These are phyloP conservation scores for Halocynthia aurantium DNA, from an alignment of 23 tunicate genomes.

Conservation along the genomic window DNA sequence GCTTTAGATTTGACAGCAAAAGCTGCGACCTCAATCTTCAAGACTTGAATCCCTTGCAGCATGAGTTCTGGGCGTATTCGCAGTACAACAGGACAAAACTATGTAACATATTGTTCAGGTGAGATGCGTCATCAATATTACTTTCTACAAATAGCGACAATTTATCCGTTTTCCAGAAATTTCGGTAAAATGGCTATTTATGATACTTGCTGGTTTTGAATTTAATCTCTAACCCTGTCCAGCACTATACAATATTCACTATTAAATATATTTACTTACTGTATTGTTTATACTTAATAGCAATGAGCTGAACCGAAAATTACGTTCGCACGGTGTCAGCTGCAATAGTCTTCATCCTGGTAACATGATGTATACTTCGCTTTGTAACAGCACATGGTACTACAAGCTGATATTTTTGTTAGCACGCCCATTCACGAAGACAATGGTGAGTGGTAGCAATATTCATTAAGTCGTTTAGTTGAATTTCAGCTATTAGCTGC, in stretches of 20 bases:
- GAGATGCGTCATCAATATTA: background rate
- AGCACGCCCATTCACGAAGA: conserved; percentile 80
- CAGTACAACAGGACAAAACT: conserved; percentile 88
- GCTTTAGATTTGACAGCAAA: conserved; percentile 12
- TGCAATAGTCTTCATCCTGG: conserved; percentile 87
- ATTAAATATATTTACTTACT: too few species aligned
- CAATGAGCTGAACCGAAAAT: conserved; percentile 74
- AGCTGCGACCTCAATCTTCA: conserved; percentile 3
- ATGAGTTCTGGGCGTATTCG: conserved; percentile 57
- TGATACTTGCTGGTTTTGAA: too few species aligned
- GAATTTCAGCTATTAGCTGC: too few species aligned
- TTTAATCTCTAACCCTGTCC: too few species aligned
- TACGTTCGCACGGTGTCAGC: conserved; percentile 50
- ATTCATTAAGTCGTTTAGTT: too few species aligned
- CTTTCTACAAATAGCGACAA: background rate
- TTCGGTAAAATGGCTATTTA: too few species aligned
- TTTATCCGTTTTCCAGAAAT: too few species aligned
- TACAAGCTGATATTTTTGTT: conserved; percentile 37
- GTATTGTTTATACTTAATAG: conserved; percentile 20
- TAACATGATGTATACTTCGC: conserved; percentile 83
- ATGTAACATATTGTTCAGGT: conserved; percentile 91
- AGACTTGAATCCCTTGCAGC: conserved; percentile 48
- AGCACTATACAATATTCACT: too few species aligned
- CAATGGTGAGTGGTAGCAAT: conserved; percentile 39
- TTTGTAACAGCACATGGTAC: conserved; percentile 42